Conservation (phyloP, 2,797 vertebrate genomes). For the Ispidina lecontei region DNA sequence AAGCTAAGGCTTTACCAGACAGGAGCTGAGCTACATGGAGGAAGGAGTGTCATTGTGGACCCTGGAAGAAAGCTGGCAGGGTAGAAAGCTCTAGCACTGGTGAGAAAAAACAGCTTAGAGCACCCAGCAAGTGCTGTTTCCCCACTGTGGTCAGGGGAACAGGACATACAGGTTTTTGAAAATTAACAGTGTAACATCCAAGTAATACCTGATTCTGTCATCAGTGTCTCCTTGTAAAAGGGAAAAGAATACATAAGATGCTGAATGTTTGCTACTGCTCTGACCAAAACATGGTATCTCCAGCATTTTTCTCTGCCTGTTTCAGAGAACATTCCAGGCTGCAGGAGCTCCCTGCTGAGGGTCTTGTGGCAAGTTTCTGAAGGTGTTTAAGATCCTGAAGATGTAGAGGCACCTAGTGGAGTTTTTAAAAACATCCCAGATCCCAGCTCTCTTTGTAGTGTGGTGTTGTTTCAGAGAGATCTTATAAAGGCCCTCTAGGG, state of each 20-base stretch:
- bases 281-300: not conserved
- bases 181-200: constrained; percentile 14
- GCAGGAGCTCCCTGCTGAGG: constrained; percentile 2
- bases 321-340: not conserved
- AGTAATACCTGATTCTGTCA: not conserved
- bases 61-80: not conserved
- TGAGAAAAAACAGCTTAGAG: not conserved
- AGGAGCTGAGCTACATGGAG: not conserved
- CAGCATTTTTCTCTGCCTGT: not conserved
- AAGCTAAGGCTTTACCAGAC: not conserved
- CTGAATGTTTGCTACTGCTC: not conserved
- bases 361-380: not conserved
- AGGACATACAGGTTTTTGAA: not conserved
- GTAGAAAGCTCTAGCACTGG: not conserved
- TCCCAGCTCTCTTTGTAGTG: not conserved
- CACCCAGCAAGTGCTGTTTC: not conserved
- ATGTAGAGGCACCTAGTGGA: not conserved
- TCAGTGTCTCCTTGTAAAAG: not conserved
- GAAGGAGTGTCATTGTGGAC: not conserved
- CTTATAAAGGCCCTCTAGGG: not conserved
- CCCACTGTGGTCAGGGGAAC: not conserved
- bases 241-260: not conserved
- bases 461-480: not conserved
- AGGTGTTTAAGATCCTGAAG: constrained; percentile 32
- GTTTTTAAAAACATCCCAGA: not conserved